phyloP scores from a whole-genome alignment of 2,113 vertebrate genomes.

The Conger conger region DNA sequence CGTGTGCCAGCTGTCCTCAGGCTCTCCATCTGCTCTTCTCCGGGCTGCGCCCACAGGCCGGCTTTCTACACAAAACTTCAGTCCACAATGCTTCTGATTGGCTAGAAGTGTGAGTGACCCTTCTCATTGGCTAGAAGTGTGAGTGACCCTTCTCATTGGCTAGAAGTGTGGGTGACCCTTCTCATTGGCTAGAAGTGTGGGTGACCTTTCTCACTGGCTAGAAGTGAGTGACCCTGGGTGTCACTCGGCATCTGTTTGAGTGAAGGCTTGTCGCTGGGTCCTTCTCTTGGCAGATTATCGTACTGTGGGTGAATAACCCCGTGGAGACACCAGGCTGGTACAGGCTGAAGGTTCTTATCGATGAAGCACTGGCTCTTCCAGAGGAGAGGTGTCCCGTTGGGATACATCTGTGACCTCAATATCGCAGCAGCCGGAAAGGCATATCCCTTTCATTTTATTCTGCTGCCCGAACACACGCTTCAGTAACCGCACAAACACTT shows the following conservation, averaged over 20 bases:
- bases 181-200: not conserved
- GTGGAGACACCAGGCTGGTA: too few species aligned
- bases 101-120: not conserved
- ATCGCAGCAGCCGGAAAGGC: too few species aligned
- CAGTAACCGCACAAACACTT: not conserved
- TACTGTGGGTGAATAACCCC: not conserved
- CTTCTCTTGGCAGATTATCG: not conserved
- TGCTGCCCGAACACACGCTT: not conserved
- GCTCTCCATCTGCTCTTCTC: not conserved
- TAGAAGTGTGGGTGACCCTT: not conserved
- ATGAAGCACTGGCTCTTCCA: not conserved
- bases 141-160: not conserved
- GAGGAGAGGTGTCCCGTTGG: not conserved
- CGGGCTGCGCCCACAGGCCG: not conserved
- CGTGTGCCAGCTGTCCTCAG: not conserved
- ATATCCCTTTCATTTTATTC: not conserved
- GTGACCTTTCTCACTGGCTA: too few species aligned
- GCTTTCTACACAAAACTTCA: not conserved
- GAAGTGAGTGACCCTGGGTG: not conserved
- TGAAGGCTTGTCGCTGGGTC: not conserved
- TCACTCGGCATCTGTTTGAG: not conserved
- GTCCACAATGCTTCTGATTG: not conserved
- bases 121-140: not conserved
- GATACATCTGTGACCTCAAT: not conserved
- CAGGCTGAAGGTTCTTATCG: not conserved